These are phyloP conservation scores for Leptogaster cylindrica DNA, from an alignment of 2,888 invertebrate genomes.

Conservation along the genomic window DNA sequence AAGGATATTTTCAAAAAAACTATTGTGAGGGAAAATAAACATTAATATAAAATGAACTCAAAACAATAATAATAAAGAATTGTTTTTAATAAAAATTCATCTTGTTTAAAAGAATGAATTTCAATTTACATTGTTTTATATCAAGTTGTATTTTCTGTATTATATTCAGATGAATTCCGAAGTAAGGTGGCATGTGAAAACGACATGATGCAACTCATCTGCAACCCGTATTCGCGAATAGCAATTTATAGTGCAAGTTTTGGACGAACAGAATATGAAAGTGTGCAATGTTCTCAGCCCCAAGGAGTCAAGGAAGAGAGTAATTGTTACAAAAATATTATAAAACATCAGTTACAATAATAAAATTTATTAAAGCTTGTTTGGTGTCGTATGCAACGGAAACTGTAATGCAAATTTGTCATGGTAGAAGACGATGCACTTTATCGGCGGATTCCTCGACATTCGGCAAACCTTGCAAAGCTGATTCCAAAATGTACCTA, in stretches of 20 bases:
- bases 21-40: too few species aligned
- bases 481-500: conserved; percentile 80
- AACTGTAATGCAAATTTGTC: conserved; percentile 85
- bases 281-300: conserved; percentile 83
- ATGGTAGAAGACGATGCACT: conserved; percentile 80
- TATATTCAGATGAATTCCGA: conserved; percentile 90
- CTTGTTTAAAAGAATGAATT: too few species aligned
- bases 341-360: conserved; percentile 7
- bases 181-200: conserved; percentile 94
- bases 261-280: conserved; percentile 87
- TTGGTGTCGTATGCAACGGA: conserved; percentile 89
- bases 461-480: conserved; percentile 82
- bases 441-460: conserved; percentile 81
- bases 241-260: conserved; percentile 93
- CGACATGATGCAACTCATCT: conserved; percentile 84
- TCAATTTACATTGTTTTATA: too few species aligned
- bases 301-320: conserved; percentile 82
- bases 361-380: conserved; percentile 70
- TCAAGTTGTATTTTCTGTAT: too few species aligned
- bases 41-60: too few species aligned
- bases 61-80: too few species aligned
- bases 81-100: too few species aligned
- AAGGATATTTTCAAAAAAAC: too few species aligned
- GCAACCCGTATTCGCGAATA: conserved; percentile 85
- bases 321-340: too few species aligned